Base-by-base conservation (phyloP, 2,113 vertebrate species). In the Caloenas nicobarica region DNA sequence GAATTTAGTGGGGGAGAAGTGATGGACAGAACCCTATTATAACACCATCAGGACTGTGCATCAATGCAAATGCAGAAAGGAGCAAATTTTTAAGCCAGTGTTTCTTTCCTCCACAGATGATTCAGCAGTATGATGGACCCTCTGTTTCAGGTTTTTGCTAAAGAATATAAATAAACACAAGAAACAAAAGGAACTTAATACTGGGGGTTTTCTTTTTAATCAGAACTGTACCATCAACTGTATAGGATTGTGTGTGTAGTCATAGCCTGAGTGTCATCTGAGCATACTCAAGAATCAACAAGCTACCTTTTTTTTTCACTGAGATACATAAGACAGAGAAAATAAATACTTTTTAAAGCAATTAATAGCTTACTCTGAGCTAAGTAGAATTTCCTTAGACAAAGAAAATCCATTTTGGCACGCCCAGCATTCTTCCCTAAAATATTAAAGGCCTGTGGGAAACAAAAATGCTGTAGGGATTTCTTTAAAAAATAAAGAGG, bases 261-360 rank as follows among this genome's bases (percentile, higher is more conserved):
- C 48, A 76, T 10, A 60, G 7, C 13, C 28, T 51, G 54, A 22
- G 5, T 42, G 16, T 28, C 8, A 4, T 64, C 74, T 68, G 17
- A 51, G 33, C 11, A 42, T 26, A 46, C 10, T 89, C 28, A 82
- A 51, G 71, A 51, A 82, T 54, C 26, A 57, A 22, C 33, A 81
- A 16, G 24, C 6, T 48, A 9, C 46, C 5, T 65, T 88, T 48
- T 57, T 57, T 56, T 36, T 38, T 29, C 10, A 29, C 28, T 16
- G 53, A 82, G 66, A 51, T 17, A 82, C 0, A 0, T 18, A 79
- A 68, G 38, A 22, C 0, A 15, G 16, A 60, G 40, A 71, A 82
- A 74, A n/a, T 19, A 86, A 4, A 6, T 60, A 40, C 42, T 64
- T 31, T 46, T 54, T 3, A 16, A 80, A 86, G 26, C 5, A 66